Percentiles rank a stretch among this genome's conserved stretches.
Conservation (phyloP, 2,113 vertebrate species). For the Hemiscyllium ocellatum region DNA sequence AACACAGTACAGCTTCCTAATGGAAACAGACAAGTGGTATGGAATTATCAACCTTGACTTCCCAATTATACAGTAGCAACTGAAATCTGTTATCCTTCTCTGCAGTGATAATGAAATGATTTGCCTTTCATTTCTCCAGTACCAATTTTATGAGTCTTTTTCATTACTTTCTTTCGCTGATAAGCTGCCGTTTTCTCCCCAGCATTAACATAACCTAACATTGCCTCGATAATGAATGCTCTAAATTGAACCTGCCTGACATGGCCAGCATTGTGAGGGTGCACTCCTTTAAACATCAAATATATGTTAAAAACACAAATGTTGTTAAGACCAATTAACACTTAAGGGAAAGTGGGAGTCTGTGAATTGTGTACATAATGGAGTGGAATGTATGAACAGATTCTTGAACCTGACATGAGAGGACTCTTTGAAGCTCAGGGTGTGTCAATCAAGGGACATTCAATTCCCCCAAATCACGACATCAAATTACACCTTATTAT, state of each 20-base stretch:
- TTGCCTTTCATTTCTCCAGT: conserved; percentile 7
- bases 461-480: not conserved
- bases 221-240: not conserved
- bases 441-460: not conserved
- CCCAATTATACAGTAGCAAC: not conserved
- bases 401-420: not conserved
- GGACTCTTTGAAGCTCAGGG: too few relatives aligned
- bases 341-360: not conserved
- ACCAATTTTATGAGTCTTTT: not conserved
- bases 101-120: not conserved
- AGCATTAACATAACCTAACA: not conserved
- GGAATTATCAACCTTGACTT: not conserved
- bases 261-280: not conserved
- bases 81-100: conserved; percentile 1
- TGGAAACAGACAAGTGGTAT: not conserved
- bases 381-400: not conserved
- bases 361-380: not conserved
- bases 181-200: not conserved
- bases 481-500: conserved; percentile 21
- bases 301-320: too few relatives aligned
- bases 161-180: not conserved
- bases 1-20: not conserved
- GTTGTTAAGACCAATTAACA: not conserved
- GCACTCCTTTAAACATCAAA: not conserved
- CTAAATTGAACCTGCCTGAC: not conserved